Base-by-base conservation (phyloP, 2,888 invertebrate species). In the Ophioninae sp. region DNA sequence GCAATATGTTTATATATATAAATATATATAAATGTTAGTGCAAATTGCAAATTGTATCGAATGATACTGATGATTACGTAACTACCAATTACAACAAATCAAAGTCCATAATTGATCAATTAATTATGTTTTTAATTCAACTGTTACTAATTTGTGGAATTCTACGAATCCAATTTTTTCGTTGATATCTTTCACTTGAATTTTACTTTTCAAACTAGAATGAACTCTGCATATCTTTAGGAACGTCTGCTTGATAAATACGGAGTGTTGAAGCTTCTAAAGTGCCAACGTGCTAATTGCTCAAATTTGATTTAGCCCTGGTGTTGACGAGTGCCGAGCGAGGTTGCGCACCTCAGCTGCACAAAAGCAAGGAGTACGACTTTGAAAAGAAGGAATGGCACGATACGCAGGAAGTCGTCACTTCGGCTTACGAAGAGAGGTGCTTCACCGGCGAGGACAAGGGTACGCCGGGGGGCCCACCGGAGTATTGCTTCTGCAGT, bases 401-500 rank as follows among this genome's bases (percentile, higher is more conserved):
- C 61, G 93, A 94, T 65, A 94, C 95, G 89, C 94, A 95, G 85
- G 94, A 94, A 86, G 94, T 97, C 56, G 94, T 95, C 86, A 96
- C 96, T 89, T 87, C 90, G 13, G 95, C 96, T 0, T 97, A 97
- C 90, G 89, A 93, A 78, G 96, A 96, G 89, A 97, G 96, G 10
- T 97, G 97, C 90, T 93, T 94, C 79, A 93, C 93, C 75, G 93
- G 94, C 8, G 95, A 95, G 87, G 95, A 95, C 88, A 95, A 95
- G 88, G 96, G 95, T 3, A 93, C 94, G 82, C 94, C 95, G 78
- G 94, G 94, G 39, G 94, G 95, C 39, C 94, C 94, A 61, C 94
- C 95, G 0, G 94, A 95, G 93, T 95, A 96, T 91, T 97, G 97
- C 91, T 97, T 96, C 92, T 97, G 97, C 90, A 94, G 95, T 59